Evolutionary conservation across 2,888 invertebrate genomes (phyloP).

Genomic region (Cosmopolites sordidus): DNA sequence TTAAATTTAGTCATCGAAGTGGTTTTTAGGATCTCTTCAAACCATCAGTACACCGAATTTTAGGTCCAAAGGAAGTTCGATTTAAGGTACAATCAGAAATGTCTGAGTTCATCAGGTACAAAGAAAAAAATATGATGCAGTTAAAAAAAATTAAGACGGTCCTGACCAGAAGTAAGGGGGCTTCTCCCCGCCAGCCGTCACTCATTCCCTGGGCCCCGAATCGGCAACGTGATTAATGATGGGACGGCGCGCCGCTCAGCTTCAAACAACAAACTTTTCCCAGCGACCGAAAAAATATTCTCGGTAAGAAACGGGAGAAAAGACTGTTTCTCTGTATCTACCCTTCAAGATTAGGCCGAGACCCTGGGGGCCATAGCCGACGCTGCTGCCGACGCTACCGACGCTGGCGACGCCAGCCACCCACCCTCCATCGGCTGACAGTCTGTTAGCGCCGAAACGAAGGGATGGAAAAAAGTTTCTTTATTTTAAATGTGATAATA

Average conservation of each 20-base stretch:
- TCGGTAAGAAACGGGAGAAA: conserved; percentile 51
- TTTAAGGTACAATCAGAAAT: too few relatives aligned
- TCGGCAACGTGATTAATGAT: conserved; percentile 56
- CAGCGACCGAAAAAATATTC: conserved; percentile 56
- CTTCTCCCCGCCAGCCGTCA: conserved; percentile 46
- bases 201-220: conserved; percentile 49
- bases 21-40: too few relatives aligned
- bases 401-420: conserved; percentile 30
- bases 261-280: conserved; percentile 63
- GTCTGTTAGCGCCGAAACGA: conserved; percentile 15
- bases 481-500: conserved; percentile 28
- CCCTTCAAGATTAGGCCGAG: conserved; percentile 49
- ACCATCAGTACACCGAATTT: too few relatives aligned
- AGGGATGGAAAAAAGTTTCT: conserved; percentile 20
- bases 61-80: too few relatives aligned
- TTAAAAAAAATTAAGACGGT: too few relatives aligned
- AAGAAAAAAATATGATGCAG: too few relatives aligned
- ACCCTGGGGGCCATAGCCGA: conserved; percentile 6
- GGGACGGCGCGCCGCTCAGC: conserved; percentile 43
- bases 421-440: conserved; percentile 22
- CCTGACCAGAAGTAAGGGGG: conserved; percentile 16
- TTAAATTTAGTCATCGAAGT: too few relatives aligned
- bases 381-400: too few relatives aligned
- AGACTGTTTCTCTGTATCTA: conserved; percentile 50
- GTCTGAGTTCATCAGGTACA: too few relatives aligned